Evolutionary conservation across 2,113 vertebrate genomes (phyloP).

Genomic region (Apeltes quadracus): DNA sequence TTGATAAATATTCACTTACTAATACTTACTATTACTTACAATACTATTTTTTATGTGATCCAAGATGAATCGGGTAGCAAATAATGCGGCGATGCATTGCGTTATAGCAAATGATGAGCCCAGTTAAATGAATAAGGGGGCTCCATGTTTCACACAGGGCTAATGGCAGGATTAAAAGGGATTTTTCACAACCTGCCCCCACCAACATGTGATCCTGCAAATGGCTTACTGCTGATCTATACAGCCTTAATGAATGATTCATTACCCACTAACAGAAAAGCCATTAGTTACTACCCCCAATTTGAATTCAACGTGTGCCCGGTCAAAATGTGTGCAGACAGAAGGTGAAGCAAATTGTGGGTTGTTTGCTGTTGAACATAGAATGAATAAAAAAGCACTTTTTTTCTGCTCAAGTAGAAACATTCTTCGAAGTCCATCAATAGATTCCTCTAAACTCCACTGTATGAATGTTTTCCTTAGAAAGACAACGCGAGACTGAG

Average conservation of each 20-base stretch:
- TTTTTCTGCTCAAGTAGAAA: too few species aligned
- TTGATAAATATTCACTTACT: background rate
- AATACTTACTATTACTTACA: background rate
- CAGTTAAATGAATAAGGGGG: background rate
- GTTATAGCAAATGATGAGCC: background rate
- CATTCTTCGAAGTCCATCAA: background rate
- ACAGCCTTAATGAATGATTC: conserved; percentile 1
- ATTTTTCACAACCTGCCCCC: conserved; percentile 1
- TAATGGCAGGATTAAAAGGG: background rate
- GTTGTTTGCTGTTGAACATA: background rate
- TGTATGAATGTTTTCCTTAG: background rate
- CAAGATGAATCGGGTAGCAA: background rate
- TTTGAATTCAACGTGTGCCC: background rate
- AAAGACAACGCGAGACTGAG: background rate
- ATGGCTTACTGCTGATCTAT: conserved; percentile 1
- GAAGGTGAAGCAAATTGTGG: background rate
- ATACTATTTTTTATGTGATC: background rate
- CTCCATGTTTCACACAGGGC: background rate
- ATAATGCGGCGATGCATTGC: background rate
- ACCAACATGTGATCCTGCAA: conserved; percentile 1
- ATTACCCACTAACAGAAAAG: background rate
- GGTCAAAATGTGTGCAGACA: background rate
- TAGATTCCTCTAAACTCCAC: too few species aligned
- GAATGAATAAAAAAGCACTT: background rate
- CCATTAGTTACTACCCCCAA: conserved; percentile 1